Conservation (phyloP, 2,888 invertebrate genomes). For the Lepidonotus clava region DNA sequence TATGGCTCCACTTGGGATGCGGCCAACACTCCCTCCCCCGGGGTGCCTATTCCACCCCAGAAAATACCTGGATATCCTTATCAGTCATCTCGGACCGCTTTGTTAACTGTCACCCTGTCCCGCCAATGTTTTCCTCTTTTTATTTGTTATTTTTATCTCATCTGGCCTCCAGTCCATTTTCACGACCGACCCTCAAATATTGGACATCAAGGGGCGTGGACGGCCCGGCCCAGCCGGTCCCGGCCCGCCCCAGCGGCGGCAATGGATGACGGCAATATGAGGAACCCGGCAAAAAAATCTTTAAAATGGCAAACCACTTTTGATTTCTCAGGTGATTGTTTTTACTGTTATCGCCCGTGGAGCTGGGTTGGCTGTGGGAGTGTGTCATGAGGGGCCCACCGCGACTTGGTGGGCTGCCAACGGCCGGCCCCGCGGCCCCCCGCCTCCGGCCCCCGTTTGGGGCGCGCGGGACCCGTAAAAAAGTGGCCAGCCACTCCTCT, state of each 20-base stretch:
- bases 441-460: neutral
- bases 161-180: neutral
- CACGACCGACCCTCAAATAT: constrained; percentile 34
- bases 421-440: neutral
- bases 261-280: neutral
- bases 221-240: neutral
- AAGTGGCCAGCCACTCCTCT: neutral
- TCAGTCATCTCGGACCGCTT: neutral
- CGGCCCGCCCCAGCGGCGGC: neutral
- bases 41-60: neutral
- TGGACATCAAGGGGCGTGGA: constrained; percentile 44
- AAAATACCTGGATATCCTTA: constrained; percentile 31
- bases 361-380: neutral
- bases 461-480: neutral
- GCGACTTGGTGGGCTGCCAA: neutral
- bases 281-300: neutral
- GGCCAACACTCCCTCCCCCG: neutral
- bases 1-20: neutral
- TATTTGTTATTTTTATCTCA: neutral
- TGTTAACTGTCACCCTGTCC: neutral
- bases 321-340: constrained; percentile 4
- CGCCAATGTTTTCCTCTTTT: neutral
- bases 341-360: neutral
- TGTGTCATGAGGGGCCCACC: neutral
- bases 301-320: neutral